A percentile compares a stretch with the other conserved stretches of the same genome.
These are phyloP conservation scores for Macrochelys suwanniensis DNA, from an alignment of 2,797 vertebrate species.

Conservation along the genomic window DNA sequence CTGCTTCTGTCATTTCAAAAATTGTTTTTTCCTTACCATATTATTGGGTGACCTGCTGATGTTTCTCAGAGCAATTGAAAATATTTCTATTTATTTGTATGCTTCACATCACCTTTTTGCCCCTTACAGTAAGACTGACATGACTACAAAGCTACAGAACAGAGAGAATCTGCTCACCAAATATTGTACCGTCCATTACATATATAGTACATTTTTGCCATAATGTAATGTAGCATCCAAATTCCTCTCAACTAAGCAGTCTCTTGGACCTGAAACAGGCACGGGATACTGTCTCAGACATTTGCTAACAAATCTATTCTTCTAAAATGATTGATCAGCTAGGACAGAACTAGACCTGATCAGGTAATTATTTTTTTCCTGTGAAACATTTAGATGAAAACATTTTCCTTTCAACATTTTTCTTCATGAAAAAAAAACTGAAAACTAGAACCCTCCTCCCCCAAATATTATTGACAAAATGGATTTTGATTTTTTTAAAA, in stretches of 20 bases:
- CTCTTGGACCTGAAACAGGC: background rate
- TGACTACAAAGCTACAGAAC: background rate
- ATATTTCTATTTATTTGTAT: background rate
- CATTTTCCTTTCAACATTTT: background rate
- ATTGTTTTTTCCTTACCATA: background rate
- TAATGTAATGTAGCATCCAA: background rate
- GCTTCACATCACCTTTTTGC: background rate
- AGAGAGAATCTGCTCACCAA: background rate
- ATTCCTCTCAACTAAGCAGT: background rate
- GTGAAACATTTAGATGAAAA: background rate
- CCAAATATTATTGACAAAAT: background rate
- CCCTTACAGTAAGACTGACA: background rate
- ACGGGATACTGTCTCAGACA: background rate
- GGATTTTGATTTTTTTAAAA: background rate
- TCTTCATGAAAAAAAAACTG: background rate
- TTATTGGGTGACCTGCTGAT: background rate
- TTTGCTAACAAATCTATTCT: background rate
- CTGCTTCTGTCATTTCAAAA: background rate
- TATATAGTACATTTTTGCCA: background rate
- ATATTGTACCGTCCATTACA: background rate
- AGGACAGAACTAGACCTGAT: rapidly evolving
- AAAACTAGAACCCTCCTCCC: background rate
- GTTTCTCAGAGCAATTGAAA: background rate
- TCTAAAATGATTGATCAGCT: background rate
- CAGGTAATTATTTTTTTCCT: background rate